A percentile compares a stretch with the other conserved stretches of the same genome.
Evolutionary conservation across 35 echinoderm and acorn worm species (phyloP).

Genomic region (Hemicentrotus pulcherrimus): DNA sequence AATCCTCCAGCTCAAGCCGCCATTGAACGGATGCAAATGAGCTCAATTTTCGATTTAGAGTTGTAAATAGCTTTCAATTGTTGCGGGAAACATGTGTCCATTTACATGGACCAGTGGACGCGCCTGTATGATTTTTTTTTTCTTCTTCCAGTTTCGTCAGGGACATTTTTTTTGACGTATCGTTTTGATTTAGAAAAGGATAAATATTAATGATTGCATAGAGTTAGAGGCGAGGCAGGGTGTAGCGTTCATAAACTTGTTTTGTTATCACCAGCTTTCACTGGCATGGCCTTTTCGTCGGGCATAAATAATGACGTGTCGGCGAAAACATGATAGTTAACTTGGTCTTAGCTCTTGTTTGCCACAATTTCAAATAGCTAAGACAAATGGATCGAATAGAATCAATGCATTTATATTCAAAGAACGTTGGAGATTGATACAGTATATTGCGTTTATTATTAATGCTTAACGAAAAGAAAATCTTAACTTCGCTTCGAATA

Average conservation of each 20-base stretch:
- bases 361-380: no score
- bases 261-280: background rate
- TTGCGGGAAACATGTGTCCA: background rate
- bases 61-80: constrained; percentile 33
- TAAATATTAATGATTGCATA: background rate
- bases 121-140: background rate
- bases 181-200: background rate
- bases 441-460: no score
- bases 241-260: background rate
- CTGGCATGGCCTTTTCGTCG: background rate
- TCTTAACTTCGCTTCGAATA: no score
- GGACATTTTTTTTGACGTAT: background rate
- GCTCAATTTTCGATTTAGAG: background rate
- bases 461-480: no score
- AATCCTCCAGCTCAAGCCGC: background rate
- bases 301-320: background rate
- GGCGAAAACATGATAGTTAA: background rate
- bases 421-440: no score
- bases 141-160: background rate
- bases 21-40: constrained; percentile 5
- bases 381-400: no score
- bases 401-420: no score
- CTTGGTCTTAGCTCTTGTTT: no score
- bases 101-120: constrained; percentile 9
- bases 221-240: background rate